A percentile compares a stretch with the other conserved stretches of the same genome.
Evolutionary conservation across 2,888 invertebrate genomes (phyloP).

Genomic region (Tinea pellionella): DNA sequence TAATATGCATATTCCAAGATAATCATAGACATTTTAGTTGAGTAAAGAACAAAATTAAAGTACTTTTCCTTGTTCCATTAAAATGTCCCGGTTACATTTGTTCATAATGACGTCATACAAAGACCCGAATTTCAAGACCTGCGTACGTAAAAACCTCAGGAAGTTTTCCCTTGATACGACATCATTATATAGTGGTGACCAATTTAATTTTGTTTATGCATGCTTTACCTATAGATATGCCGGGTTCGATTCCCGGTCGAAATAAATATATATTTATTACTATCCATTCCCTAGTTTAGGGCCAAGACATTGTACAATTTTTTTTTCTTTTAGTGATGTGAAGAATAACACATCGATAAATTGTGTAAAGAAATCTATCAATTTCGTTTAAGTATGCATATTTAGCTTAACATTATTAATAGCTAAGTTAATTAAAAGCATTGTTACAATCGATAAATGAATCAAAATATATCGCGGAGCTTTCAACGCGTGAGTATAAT

Average conservation of each 20-base stretch:
- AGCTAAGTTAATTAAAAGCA: background rate
- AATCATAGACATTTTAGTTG: background rate
- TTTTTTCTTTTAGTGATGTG: too few species aligned
- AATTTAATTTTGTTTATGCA: background rate
- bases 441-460: background rate
- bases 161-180: background rate
- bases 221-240: too few species aligned
- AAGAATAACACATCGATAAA: too few species aligned
- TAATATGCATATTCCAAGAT: background rate
- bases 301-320: too few species aligned
- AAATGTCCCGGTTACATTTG: background rate
- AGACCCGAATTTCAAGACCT: background rate
- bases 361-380: too few species aligned
- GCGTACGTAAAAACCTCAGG: background rate
- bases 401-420: too few species aligned
- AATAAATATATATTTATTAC: too few species aligned
- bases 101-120: conserved; percentile 1
- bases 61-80: background rate
- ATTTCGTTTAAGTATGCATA: too few species aligned
- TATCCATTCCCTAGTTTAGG: too few species aligned
- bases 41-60: background rate
- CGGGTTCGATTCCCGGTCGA: too few species aligned
- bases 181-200: background rate
- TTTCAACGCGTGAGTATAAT: background rate
- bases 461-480: background rate